Base-by-base conservation (phyloP, 2,888 invertebrate species). In the Rugalucina vietnamica region DNA sequence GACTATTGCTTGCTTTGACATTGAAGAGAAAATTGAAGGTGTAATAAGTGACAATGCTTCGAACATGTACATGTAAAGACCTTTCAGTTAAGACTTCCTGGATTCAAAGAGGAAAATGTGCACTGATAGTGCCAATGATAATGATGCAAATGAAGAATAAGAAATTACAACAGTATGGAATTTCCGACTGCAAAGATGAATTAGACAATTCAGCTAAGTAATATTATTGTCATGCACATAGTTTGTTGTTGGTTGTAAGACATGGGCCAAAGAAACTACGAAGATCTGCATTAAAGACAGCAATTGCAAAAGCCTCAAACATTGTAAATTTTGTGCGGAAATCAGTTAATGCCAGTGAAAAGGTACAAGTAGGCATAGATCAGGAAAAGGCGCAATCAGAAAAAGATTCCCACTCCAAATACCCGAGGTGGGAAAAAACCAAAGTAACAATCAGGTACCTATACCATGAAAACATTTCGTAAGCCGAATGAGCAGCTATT, bases 41-140 rank as follows among this genome's bases (percentile, higher is more conserved):
- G 65, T 85, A 10, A 36, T 85, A 18, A 87, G 74, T 10, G 84
- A 87, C 78, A 87, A 87, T 77, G 87, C 84, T 5, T 70, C 84
- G 8, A 87, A 87, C 50, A 84, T 87, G 84, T n/a, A n/a, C n/a
- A n/a, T n/a, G 36, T 49, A 36, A 82, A 76, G 54, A 76, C 87
- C 1, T 86, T 86, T 75, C 27, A 70, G 18, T 71, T 79, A 29
- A 21, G 32, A 37, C n/a, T 84, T 29, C 79, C 80, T 14, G 82
- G 80, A 0, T 87, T 54, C 8, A 24, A 3, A 21, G 34, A 2
- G 34, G 39, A 75, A 2, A 50, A 76, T n/a, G 54, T 32, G 57
- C 14, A 21, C 39, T 69, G 72, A 70, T 37, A n/a, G 24, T 54
- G 43, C 37, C n/a, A 54, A 76, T 50, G 27, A 49, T 50, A 74